Base-by-base conservation (phyloP, 1,140 invertebrate species). In the Oryctes rhinoceros region DNA sequence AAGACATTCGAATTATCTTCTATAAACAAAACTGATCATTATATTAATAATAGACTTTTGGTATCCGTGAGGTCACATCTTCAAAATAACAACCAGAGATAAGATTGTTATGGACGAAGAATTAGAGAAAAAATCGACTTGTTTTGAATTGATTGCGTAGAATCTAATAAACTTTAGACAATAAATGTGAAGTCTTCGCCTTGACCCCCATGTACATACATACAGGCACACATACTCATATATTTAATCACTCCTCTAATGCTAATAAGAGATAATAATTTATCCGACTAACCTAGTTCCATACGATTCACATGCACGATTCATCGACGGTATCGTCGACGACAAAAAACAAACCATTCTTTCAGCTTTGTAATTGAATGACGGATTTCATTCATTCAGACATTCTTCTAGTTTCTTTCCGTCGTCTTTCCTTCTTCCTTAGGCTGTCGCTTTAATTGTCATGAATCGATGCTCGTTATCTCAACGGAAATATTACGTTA, bases 241-340 rank as follows among this genome's bases (percentile, higher is more conserved):
- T 59, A 59, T 71, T 71, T 71, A 71, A 71, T 71, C 65, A 71
- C 24, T 71, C 35, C 65, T 71, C 3, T 18, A 71, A 71, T 71
- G 65, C 65, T 71, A 71, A 71, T 24, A 71, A 71, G 65, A 71
- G 65, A 71, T 71, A 71, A 71, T 71, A 24, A 10, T 71, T 71
- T 71, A 71, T 71, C 65, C 65, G 65, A 71, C 65, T 71, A 71
- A 71, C 65, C 65, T 35, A 71, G 65, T 71, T 71, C 65, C 65
- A 18, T 44, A 62, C 53, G 53, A 62, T 62, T 62, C 53, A n/a
- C 53, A 18, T 71, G 65, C 65, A 35, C 65, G 65, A 71, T 10
- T 71, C 65, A 71, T 71, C 65, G 18, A 24, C 20, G 18, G 65
- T 71, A 71, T 71, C 65, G 24, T 24, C 65, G 65, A 71, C 18